Conservation (phyloP, 2,797 vertebrate species). For the Distichodus sexfasciatus region DNA sequence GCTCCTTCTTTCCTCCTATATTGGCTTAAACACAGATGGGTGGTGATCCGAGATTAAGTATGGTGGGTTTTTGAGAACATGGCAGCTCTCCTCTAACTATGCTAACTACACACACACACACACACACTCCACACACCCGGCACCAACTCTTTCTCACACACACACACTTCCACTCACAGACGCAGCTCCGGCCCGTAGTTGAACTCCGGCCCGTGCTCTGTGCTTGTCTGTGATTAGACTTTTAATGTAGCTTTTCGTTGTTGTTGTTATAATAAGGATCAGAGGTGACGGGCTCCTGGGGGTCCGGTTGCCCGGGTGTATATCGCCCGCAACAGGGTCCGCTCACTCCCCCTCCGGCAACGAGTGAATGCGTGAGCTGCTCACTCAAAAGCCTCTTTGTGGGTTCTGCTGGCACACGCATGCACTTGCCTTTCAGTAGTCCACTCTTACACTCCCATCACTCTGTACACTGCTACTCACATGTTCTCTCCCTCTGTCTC, state of each 20-base stretch:
- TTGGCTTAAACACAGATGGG: neutral
- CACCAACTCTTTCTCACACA: neutral
- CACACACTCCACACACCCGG: neutral
- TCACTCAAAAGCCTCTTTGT: constrained; percentile 33
- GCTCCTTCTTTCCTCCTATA: constrained; percentile 53
- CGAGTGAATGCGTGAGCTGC: constrained; percentile 27
- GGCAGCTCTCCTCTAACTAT: too few species aligned
- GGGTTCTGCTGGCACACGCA: constrained; percentile 24
- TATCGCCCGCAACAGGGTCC: constrained; percentile 43
- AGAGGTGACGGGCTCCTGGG: constrained; percentile 50
- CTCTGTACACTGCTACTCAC: neutral
- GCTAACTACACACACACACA: neutral
- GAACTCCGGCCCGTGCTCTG: neutral
- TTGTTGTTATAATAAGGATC: constrained; percentile 51
- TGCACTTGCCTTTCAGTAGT: constrained; percentile 15
- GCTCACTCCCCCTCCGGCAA: neutral
- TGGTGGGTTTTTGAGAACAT: neutral
- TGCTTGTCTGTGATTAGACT: constrained; percentile 39
- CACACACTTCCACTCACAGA: neutral
- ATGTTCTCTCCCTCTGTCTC: constrained; percentile 31
- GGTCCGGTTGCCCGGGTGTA: constrained; percentile 52
- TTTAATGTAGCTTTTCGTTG: constrained; percentile 48
- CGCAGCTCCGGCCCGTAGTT: neutral
- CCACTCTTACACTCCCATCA: constrained; percentile 27
- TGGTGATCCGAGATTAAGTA: neutral